Evolutionary conservation across 2,888 invertebrate species (phyloP), one percentile per base, ranked within the genome.

Genomic region (Ochropacha duplaris): DNA sequence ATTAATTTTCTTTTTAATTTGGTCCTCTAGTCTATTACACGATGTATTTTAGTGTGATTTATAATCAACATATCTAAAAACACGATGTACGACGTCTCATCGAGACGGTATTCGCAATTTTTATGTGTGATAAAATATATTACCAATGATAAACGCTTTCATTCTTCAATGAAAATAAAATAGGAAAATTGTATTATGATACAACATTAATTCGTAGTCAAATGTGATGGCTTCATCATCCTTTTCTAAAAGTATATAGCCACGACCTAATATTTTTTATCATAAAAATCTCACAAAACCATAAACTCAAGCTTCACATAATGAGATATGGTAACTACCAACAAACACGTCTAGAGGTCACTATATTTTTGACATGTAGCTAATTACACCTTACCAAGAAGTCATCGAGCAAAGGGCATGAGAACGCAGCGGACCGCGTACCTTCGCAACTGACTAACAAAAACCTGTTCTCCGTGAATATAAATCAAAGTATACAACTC

Each of bases 1-100:
- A 90, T 90, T 90, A 90, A 91, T 92, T 83, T 86, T 88, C 78
- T 91, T 92, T 92, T 91, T 89, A 89, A 92, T 90, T 87, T 82
- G 66, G 82, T 76, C 79, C 69, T 72, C 76, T 61, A 57, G 77
- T 82, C 78, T 83, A 83, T 79, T 81, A 81, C 67, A 78, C 60
- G 61, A 64, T 78, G 76, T 86, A 81, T 82, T 86, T 85, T 79
- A 65, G 60, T 78, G 75, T 86, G 84, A 88, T 87, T 86, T 87
- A 88, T 87, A 61, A 26, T 57, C 36, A 54, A 63, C 58, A 65
- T 34, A 57, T 66, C 62, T 74, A 72, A 76, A 76, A 82, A 83
- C 74, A 75, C 73, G 69, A 65, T 65, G 61, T 66, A 64, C 58
- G 66, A 72, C 71, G 64, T 71, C 61, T 73, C 65, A 71, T 72